Conservation (phyloP, 2,797 vertebrate genomes). For the Glyptemys insculpta region DNA sequence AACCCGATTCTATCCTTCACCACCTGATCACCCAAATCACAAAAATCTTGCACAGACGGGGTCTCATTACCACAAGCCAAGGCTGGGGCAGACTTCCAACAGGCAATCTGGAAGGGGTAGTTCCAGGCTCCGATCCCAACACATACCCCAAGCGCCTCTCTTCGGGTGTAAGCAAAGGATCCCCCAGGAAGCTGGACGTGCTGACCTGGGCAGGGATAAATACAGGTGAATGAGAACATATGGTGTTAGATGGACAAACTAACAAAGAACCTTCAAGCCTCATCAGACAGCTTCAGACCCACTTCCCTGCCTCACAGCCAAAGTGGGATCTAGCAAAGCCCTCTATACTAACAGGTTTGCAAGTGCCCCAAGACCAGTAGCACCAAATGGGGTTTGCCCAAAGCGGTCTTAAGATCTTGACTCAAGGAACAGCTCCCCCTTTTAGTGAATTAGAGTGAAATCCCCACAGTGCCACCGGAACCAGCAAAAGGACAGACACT, state of each 20-base stretch:
- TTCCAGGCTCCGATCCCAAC: conserved; percentile 97
- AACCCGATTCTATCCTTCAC: not conserved
- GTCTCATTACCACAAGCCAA: conserved; percentile 91
- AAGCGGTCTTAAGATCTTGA: not conserved
- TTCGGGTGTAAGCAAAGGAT: conserved; percentile 93
- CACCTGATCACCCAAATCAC: not conserved
- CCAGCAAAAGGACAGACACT: not conserved
- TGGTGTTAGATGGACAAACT: not conserved
- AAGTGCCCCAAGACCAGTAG: not conserved
- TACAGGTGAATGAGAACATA: not conserved
- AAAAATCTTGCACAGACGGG: not conserved
- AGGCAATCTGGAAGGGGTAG: conserved; percentile 94
- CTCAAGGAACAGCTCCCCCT: not conserved
- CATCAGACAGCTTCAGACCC: not conserved
- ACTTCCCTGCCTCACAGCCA: not conserved
- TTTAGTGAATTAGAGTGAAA: not conserved
- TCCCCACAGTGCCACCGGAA: not conserved
- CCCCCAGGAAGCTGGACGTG: conserved; percentile 93
- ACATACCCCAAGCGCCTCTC: conserved; percentile 95
- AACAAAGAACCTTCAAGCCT: not conserved
- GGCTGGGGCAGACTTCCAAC: conserved; percentile 93
- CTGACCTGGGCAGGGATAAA: conserved; percentile 84
- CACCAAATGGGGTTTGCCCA: not conserved
- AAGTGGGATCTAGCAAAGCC: rapidly evolving
- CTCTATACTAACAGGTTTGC: not conserved